Conservation (phyloP, 2,888 invertebrate genomes). For the Amphimallon solstitiale region DNA sequence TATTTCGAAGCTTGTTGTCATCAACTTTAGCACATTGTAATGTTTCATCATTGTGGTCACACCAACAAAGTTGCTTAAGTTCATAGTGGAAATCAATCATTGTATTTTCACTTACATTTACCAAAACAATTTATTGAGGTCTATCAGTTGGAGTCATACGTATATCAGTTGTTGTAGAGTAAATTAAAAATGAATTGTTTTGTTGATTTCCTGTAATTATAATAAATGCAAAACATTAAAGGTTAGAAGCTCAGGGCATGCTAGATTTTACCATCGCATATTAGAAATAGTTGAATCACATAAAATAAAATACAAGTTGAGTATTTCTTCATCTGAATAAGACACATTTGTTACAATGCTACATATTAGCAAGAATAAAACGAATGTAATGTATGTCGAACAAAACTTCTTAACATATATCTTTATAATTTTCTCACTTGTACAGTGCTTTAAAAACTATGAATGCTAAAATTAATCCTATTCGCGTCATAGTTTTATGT, state of each 20-base stretch:
- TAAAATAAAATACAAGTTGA: conserved; percentile 36
- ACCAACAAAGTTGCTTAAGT: conserved; percentile 87
- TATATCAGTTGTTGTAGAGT: conserved; percentile 88
- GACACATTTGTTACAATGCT: conserved; percentile 38
- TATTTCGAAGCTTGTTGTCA: conserved; percentile 70
- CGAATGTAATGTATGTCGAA: background rate
- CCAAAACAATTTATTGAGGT: conserved; percentile 71
- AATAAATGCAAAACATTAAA: background rate
- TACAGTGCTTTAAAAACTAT: conserved; percentile 17
- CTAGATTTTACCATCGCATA: conserved; percentile 25
- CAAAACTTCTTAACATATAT: conserved; percentile 2
- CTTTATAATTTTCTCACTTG: conserved; percentile 4
- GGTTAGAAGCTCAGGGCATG: background rate
- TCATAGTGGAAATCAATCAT: conserved; percentile 87
- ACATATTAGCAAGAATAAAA: conserved; percentile 31
- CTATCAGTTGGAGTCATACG: conserved; percentile 72
- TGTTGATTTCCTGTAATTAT: conserved; percentile 39
- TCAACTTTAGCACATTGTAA: conserved; percentile 79
- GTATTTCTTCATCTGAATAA: conserved; percentile 42
- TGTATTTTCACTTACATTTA: conserved; percentile 80
- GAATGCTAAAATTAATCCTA: conserved; percentile 20
- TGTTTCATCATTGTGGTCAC: conserved; percentile 84
- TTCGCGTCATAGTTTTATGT: conserved; percentile 23
- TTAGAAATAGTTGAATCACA: conserved; percentile 23
- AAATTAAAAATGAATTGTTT: conserved; percentile 68